Evolutionary conservation across 2,888 invertebrate species (phyloP), one percentile per base, ranked within the genome.

Genomic region (Pteria penguin): DNA sequence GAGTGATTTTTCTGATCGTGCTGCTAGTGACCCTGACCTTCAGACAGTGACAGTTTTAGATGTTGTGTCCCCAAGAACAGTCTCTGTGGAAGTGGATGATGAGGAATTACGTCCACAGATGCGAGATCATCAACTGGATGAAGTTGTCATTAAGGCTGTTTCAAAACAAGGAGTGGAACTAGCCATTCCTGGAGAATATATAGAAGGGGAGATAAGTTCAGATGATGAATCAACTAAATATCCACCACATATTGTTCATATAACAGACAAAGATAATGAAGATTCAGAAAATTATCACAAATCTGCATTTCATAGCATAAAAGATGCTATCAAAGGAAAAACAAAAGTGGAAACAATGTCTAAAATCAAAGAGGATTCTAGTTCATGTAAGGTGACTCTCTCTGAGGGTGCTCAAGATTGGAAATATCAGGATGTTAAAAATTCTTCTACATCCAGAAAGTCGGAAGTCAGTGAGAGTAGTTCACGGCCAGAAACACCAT

Each of bases 401-500:
- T n/a, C n/a, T n/a, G n/a, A n/a, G n/a, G 31, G 57, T 36, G 58
- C 66, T 2, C 75, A 76, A 62, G 68, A 76, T 54, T 73, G 71
- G 76, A 74, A 80, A 63, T 73, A 73, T 36, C 27, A 71, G 24
- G 71, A 76, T 24, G 72, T 73, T 11, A 76, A 78, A 55, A 32
- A 66, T 2, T 1, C 58, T 14, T 45, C 45, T 45, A 45, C 8
- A 14, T 45, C 45, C 8, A 45, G 18, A 18, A 68, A 72, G 22
- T 55, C 62, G 32, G 57, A 76, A 18, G 29, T 27, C 22, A 8
- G 14, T 4, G 27, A 60, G 4, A 27, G 76, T 24, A 57, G 72
- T 18, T 85, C 87, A 24, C 77, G 88, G 32, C 86, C 88, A 45
- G 86, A 87, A 66, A 87, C 88, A 1, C 88, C 88, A 18, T 80